Evolutionary conservation across 2,888 invertebrate genomes (phyloP).

Genomic region (Drosophila histrio): DNA sequence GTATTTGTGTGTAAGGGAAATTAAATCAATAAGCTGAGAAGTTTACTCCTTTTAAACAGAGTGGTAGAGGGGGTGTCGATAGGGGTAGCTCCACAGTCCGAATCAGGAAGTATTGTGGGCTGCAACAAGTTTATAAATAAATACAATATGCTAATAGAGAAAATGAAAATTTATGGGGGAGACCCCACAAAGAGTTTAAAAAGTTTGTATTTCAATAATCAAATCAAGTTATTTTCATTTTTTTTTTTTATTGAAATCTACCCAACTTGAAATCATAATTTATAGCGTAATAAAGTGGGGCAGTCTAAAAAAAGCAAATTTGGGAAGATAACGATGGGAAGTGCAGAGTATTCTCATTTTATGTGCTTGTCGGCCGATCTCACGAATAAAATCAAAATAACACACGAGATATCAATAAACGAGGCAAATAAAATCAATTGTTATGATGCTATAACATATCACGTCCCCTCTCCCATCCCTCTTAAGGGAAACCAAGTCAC

Average conservation of each 20-base stretch:
- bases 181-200: slow-evolving; percentile 14
- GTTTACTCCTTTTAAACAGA: slow-evolving; percentile 10
- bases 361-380: slow-evolving; percentile 25
- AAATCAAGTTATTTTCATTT: not conserved
- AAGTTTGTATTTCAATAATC: not conserved
- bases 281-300: slow-evolving; percentile 21
- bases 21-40: slow-evolving; percentile 65
- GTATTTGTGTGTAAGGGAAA: slow-evolving; percentile 53
- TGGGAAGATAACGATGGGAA: slow-evolving; percentile 30
- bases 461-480: slow-evolving; percentile 18
- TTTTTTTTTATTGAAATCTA: not conserved
- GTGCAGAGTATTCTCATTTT: slow-evolving; percentile 17
- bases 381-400: slow-evolving; percentile 52
- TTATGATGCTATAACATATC: slow-evolving; percentile 77
- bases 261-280: slow-evolving; percentile 36
- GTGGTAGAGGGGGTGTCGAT: not conserved
- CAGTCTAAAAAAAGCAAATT: slow-evolving; percentile 39
- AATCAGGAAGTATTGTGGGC: slow-evolving; percentile 5
- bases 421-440: slow-evolving; percentile 74
- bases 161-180: slow-evolving; percentile 20
- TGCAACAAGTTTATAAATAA: slow-evolving; percentile 55
- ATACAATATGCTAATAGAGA: slow-evolving; percentile 28
- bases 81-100: not conserved
- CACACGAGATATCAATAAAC: slow-evolving; percentile 74
- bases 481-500: slow-evolving; percentile 1